phyloP scores from a whole-genome alignment of 2,113 vertebrate genomes.

The Hemibagrus wyckioides region DNA sequence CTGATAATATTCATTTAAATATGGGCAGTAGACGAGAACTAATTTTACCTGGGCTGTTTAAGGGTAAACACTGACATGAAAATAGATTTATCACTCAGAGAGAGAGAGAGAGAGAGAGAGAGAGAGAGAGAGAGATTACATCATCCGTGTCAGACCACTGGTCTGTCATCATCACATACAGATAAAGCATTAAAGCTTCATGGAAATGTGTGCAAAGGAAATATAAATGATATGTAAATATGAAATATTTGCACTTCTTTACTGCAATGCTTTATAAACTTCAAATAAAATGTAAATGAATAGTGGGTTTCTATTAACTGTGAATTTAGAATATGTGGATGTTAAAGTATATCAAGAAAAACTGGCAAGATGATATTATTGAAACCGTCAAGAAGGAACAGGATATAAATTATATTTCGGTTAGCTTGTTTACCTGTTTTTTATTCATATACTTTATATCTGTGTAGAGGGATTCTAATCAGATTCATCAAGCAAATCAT shows the following conservation, averaged over 20 bases:
- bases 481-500: background rate
- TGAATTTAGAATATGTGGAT: background rate
- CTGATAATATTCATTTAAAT: constrained; percentile 43
- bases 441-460: background rate
- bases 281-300: background rate
- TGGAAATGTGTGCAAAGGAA: background rate
- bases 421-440: background rate
- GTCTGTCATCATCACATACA: background rate
- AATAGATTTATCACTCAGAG: constrained; percentile 36
- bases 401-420: background rate
- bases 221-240: background rate
- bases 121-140: constrained; percentile 15
- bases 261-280: background rate
- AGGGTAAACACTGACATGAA: constrained; percentile 23
- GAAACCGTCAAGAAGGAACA: background rate
- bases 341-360: background rate
- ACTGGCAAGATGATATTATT: background rate
- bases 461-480: background rate
- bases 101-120: background rate
- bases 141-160: constrained; percentile 12
- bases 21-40: constrained; percentile 33
- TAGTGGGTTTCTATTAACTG: background rate
- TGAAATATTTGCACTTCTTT: background rate
- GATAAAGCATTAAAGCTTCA: background rate
- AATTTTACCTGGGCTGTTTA: constrained; percentile 31